Base-by-base conservation (phyloP, 1,140 invertebrate species). In the Tetraneura akinire region DNA sequence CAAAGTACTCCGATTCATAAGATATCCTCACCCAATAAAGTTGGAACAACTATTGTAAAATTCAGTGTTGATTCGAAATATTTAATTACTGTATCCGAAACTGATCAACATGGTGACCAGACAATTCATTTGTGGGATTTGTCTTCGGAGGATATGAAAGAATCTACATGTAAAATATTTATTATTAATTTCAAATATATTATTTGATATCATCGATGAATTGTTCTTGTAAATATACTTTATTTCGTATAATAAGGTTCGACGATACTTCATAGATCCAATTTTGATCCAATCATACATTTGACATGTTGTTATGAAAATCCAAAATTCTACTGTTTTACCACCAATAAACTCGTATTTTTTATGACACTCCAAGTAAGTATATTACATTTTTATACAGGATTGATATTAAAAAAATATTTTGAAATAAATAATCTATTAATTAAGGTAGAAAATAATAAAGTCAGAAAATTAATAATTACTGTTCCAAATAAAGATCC, bases 41-140 rank as follows among this genome's bases (percentile, higher is more conserved):
- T 16, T 1, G 74, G 74, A 62, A 47, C 45, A 2, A 13, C n/a
- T 0, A 60, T 60, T 29, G 74, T 78, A 45, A 78, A 49, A 13
- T 78, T 78, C 21, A 62, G 74, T 18, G 4, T 62, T 4, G 55
- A 78, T 57, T 78, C 37, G 14, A 45, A 60, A 47, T 62, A 78
- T 47, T 26, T 78, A 16, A 47, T 78, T 45, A 78, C 55, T 11
- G 42, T 78, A 18, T 57, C 74, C 11, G 16, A 13, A 16, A 26
- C 47, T 16, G 29, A 55, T 18, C 10, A 1, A 10, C 18, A 45
- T 29, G 53, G 37, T 0, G 37, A 45, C 42, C 74, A 78, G 14
- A 26, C 32, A 3, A 45, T 78, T 11, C 14, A 18, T 47, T 0
- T 78, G 3, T 78, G 74, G 74, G 37, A 78, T 6, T 78, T 37